phyloP scores from a whole-genome alignment of 1,140 invertebrate genomes.

The Halictus rubicundus region DNA sequence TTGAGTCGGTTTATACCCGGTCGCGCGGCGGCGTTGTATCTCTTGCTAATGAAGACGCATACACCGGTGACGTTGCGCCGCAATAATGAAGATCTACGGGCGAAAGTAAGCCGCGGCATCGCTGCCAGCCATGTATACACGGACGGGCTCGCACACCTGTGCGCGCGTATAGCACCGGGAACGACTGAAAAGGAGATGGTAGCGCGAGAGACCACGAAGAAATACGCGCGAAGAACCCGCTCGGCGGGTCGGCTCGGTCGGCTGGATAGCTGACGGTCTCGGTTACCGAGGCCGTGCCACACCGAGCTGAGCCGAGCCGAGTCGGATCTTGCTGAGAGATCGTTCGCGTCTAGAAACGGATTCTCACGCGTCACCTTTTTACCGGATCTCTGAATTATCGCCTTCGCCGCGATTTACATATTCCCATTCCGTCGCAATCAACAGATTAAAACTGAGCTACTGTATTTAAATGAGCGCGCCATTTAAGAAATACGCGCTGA shows the following conservation, averaged over 20 bases:
- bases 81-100: conserved; percentile 70
- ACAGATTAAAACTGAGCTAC: background rate
- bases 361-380: background rate
- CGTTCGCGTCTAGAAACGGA: background rate
- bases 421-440: background rate
- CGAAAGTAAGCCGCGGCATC: conserved; percentile 54
- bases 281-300: too few species aligned
- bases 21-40: conserved; percentile 27
- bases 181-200: conserved; percentile 28
- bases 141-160: background rate
- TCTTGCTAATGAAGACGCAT: conserved; percentile 64
- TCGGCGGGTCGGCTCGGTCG: conserved; percentile 17
- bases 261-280: conserved; percentile 7
- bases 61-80: conserved; percentile 50
- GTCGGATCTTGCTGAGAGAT: background rate
- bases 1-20: conserved; percentile 17
- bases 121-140: background rate
- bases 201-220: conserved; percentile 21
- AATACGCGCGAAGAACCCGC: conserved; percentile 32
- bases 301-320: too few species aligned
- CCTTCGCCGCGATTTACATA: background rate
- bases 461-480: conserved; percentile 6
- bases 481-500: background rate
- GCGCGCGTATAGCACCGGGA: background rate
- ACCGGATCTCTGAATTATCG: conserved; percentile 6